These are phyloP conservation scores for Pelagia noctiluca DNA, from an alignment of 30 jellyfish, hydroid and myxozoan genomes.

Conservation along the genomic window DNA sequence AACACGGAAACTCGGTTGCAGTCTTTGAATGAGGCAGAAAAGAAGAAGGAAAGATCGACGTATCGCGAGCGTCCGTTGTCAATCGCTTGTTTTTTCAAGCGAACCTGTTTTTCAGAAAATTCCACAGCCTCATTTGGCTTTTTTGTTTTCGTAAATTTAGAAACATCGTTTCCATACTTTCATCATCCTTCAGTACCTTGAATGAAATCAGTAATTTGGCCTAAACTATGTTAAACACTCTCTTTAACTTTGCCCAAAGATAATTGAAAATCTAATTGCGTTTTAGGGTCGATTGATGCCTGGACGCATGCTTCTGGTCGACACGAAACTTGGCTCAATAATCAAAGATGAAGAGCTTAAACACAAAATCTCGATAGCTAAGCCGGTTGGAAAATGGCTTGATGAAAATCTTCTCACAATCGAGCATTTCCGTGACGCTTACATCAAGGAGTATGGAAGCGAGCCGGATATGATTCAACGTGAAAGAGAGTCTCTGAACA, in stretches of 20 bases:
- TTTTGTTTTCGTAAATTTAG: not conserved
- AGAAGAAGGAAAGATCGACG: no score
- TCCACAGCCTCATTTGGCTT: no score
- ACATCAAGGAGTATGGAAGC: constrained; percentile 41
- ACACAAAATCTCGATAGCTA: constrained; percentile 45
- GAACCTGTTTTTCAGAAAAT: no score
- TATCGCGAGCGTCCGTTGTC: no score
- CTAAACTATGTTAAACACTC: no score
- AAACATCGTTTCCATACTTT: not conserved
- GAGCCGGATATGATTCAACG: constrained; percentile 61
- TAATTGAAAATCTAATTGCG: not conserved
- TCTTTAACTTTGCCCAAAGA: no score
- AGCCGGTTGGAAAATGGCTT: constrained; percentile 58
- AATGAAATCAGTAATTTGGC: no score
- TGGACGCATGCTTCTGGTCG: constrained; percentile 73
- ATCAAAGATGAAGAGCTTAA: constrained; percentile 74
- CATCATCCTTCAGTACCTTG: not conserved
- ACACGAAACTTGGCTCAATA: constrained; percentile 72
- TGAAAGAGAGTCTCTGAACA: constrained; percentile 43
- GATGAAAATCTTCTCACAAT: constrained; percentile 48
- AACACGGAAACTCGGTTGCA: no score
- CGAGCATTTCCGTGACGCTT: constrained; percentile 55
- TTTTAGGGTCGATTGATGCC: constrained; percentile 80
- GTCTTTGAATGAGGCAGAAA: no score
- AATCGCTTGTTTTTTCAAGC: no score